Percentiles rank a stretch among this genome's conserved stretches.
Evolutionary conservation across 2,797 vertebrate genomes (phyloP).

Genomic region (Scarus forsteni): DNA sequence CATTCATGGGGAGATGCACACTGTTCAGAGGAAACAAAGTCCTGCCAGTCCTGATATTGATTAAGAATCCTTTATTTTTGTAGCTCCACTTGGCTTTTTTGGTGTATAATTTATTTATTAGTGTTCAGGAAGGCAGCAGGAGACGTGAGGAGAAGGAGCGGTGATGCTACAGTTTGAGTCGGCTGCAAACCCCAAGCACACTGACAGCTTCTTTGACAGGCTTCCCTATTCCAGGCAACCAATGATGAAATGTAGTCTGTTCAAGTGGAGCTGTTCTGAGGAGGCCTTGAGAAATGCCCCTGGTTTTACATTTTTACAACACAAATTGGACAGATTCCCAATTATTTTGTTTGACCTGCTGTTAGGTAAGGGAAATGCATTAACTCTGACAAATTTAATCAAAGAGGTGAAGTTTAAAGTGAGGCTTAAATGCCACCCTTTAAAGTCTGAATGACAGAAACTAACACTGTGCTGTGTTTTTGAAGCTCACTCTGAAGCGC

Average conservation of each 20-base stretch:
- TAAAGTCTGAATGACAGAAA: conserved; percentile 40
- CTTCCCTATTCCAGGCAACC: conserved; percentile 32
- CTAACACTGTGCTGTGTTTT: conserved; percentile 31
- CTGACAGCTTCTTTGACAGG: conserved; percentile 68
- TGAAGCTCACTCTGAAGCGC: conserved; percentile 27
- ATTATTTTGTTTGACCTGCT: conserved; percentile 56
- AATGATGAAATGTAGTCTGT: conserved; percentile 34
- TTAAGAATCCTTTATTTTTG: conserved; percentile 24
- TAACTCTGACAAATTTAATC: conserved; percentile 35
- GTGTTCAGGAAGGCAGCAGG: conserved; percentile 17
- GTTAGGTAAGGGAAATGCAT: conserved; percentile 26
- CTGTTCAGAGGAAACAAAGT: background rate
- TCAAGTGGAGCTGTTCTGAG: conserved; percentile 48
- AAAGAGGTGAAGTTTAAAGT: conserved; percentile 30
- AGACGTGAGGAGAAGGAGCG: conserved; percentile 7
- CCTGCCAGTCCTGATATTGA: conserved; percentile 2
- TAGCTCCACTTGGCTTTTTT: conserved; percentile 15
- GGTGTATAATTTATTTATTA: conserved; percentile 33
- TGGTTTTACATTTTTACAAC: conserved; percentile 48
- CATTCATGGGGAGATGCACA: conserved; percentile 1
- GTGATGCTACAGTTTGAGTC: conserved; percentile 29
- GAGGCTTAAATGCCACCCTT: conserved; percentile 36
- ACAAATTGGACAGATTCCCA: conserved; percentile 57
- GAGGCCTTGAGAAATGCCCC: conserved; percentile 40
- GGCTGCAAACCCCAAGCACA: conserved; percentile 35